Evolutionary conservation across 2,888 invertebrate species (phyloP).

Genomic region (Balanococcus diminutus): DNA sequence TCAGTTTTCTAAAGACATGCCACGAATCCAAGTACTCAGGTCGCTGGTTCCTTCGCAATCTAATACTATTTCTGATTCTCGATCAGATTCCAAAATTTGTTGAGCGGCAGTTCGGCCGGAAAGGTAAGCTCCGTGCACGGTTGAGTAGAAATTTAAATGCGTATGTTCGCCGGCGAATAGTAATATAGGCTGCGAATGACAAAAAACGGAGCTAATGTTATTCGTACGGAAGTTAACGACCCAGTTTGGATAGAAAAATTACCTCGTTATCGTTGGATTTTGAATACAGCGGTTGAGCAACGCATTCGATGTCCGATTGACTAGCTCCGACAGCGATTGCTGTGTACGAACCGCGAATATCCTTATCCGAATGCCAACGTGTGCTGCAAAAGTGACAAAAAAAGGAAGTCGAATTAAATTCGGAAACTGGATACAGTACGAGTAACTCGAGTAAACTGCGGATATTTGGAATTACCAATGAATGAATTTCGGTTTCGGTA

Average conservation of each 20-base stretch:
- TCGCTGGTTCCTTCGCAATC: slow-evolving; percentile 80
- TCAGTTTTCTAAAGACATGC: slow-evolving; percentile 72
- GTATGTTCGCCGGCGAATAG: slow-evolving; percentile 96
- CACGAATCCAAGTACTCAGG: slow-evolving; percentile 86
- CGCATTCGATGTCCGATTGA: slow-evolving; percentile 84
- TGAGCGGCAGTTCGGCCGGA: slow-evolving; percentile 84
- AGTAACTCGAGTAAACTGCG: not conserved
- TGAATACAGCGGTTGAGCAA: slow-evolving; percentile 82
- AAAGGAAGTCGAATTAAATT: not conserved
- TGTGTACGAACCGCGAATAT: slow-evolving; percentile 87
- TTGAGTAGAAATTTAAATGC: slow-evolving; percentile 92
- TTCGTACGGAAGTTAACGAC: not conserved
- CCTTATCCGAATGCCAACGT: slow-evolving; percentile 84
- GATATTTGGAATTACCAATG: slow-evolving; percentile 71
- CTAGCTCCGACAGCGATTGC: slow-evolving; percentile 87
- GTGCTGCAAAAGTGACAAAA: slow-evolving; percentile 71
- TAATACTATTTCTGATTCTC: slow-evolving; percentile 66
- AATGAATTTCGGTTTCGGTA: slow-evolving; percentile 85
- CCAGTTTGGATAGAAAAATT: not conserved
- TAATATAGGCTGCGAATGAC: slow-evolving; percentile 73
- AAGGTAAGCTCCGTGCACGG: slow-evolving; percentile 91
- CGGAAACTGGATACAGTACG: not conserved
- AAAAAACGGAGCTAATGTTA: not conserved
- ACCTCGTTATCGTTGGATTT: slow-evolving; percentile 72
- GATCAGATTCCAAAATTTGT: slow-evolving; percentile 65